phyloP scores from a whole-genome alignment of 2,113 vertebrate species.

The Falco punctatus region DNA sequence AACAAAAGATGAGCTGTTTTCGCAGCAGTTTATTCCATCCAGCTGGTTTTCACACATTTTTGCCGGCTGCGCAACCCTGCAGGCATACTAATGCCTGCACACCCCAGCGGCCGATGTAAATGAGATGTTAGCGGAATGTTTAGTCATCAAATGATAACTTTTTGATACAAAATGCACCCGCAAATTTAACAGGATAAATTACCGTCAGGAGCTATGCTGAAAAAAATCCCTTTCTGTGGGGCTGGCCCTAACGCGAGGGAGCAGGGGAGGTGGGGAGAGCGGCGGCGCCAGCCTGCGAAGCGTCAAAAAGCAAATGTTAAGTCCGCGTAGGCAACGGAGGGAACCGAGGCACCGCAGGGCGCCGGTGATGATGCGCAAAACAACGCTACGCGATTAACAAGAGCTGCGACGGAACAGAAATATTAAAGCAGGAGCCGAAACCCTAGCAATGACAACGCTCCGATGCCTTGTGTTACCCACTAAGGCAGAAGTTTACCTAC shows the following conservation, averaged over 20 bases:
- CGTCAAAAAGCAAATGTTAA: too few species aligned
- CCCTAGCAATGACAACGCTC: not conserved
- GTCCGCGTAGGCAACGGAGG: accelerated
- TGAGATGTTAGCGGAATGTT: not conserved
- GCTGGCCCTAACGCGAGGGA: not conserved
- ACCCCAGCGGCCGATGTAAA: not conserved
- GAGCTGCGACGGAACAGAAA: not conserved
- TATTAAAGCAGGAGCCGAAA: not conserved
- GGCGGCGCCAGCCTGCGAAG: not conserved
- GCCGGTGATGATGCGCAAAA: not conserved
- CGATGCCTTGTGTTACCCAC: not conserved
- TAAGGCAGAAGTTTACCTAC: not conserved
- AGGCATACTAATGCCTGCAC: not conserved
- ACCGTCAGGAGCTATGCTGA: not conserved
- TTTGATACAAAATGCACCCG: not conserved
- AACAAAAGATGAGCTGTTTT: not conserved
- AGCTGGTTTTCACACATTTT: not conserved
- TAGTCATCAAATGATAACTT: not conserved
- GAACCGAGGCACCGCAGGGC: not conserved
- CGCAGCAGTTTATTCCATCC: not conserved
- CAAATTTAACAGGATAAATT: not conserved
- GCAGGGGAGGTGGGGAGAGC: not conserved
- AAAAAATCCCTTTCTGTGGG: not conserved
- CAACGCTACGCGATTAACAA: accelerated
- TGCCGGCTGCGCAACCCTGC: not conserved